Evolutionary conservation across 2,113 vertebrate species (phyloP).

Genomic region (Mixornis gularis): DNA sequence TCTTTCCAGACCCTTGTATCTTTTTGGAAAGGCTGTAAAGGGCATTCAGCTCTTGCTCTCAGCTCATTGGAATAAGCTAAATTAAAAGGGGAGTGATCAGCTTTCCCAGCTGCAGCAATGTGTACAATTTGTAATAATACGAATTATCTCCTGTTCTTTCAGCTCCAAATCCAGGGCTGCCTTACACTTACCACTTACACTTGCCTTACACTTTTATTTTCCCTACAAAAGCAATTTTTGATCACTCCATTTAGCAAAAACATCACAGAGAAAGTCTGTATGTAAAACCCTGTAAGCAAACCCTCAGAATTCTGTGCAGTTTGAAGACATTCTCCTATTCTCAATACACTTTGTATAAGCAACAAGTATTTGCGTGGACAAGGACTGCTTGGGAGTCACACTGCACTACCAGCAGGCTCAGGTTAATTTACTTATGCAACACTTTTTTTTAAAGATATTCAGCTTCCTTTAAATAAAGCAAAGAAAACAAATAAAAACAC

Average conservation of each 20-base stretch:
- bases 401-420: background rate
- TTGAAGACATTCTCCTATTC: background rate
- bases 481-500: constrained; percentile 40
- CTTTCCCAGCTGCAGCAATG: background rate
- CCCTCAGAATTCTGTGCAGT: background rate
- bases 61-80: background rate
- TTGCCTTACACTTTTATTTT: background rate
- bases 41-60: background rate
- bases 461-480: constrained; percentile 5
- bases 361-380: background rate
- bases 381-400: background rate
- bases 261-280: background rate
- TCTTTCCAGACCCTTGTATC: background rate
- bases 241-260: background rate
- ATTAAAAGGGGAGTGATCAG: background rate
- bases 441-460: background rate
- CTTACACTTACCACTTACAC: background rate
- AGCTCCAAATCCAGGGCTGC: background rate
- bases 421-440: background rate
- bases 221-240: background rate
- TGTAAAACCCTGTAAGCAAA: background rate
- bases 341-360: background rate
- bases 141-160: background rate
- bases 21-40: background rate
- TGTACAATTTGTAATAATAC: rapidly evolving